Conservation (phyloP, 2,888 invertebrate species). For the Pterobdella sp. region DNA sequence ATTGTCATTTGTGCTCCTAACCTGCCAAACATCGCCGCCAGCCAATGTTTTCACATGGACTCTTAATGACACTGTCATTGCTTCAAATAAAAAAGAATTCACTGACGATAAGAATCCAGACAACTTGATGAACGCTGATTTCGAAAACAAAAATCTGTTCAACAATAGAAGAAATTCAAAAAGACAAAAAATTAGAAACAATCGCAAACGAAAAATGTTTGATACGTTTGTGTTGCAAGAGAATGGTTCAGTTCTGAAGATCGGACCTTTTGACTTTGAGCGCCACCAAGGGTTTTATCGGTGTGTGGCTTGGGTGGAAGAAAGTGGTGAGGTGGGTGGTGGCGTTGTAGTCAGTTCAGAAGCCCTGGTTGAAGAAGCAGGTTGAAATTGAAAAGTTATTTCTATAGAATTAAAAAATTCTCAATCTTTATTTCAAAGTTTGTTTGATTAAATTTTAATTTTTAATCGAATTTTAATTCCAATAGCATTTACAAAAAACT, state of each 20-base stretch:
- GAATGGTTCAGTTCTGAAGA: neutral
- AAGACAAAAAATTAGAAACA: neutral
- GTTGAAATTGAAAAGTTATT: neutral
- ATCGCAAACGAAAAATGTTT: neutral
- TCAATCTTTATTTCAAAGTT: neutral
- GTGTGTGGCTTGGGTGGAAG: neutral
- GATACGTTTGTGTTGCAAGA: neutral
- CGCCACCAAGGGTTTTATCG: neutral
- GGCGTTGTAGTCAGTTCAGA: neutral
- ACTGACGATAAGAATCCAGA: neutral
- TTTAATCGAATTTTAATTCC: too few relatives aligned
- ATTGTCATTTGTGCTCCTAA: neutral
- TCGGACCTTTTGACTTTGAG: neutral
- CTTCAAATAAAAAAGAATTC: neutral
- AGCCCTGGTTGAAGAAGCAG: conserved; percentile 4
- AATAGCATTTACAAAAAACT: too few relatives aligned
- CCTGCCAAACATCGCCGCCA: neutral
- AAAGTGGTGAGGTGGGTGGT: neutral
- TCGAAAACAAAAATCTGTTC: neutral
- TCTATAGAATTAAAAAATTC: neutral
- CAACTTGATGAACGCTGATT: neutral
- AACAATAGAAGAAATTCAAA: neutral
- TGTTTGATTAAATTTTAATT: neutral
- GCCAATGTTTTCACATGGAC: conserved; percentile 3
- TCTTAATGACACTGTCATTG: neutral